Base-by-base conservation (phyloP, 2,888 invertebrate genomes). In the Coelinius sp. region DNA sequence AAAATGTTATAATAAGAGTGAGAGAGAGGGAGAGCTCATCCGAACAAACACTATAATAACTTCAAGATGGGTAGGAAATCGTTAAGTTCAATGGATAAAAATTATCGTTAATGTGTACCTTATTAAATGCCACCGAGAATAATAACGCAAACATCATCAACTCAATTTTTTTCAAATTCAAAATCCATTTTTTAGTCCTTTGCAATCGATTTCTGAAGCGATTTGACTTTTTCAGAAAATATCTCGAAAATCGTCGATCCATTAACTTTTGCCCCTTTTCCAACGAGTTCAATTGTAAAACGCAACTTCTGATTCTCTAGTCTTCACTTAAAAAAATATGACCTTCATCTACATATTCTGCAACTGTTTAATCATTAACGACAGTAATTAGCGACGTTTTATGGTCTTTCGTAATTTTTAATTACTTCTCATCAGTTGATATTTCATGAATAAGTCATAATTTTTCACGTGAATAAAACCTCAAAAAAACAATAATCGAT, bases 41-140 rank as follows among this genome's bases (percentile, higher is more conserved):
- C 38, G 10, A 63, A 38, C 38, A 63, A 63, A 22, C 38, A 63
- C 35, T 8, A 38, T 63, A 59, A 63, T 63, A 38, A 31, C 63
- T 27, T 27, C 14, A 31, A 38, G 35, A 38, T 22, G 63, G 63
- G 12, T 35, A 38, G 63, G 38, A 63, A 63, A 63, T 63, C 35
- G 63, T 38, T 63, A 52, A 52, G 20, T 10, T 52, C 22, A 52
- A 12, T 17, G 12, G 52, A 20, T 22, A 52, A 52, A 22, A 7
- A 52, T 2, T 5, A 52, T 52, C 22, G 52, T 22, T 22, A 22
- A 24, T 8, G 12, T 22, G 12, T 22, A 49, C 22, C 49, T 4
- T 22, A 49, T 49, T 1, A 22, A 49, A 22, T 20, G 22, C 22
- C 52, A 22, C 22, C 8, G 35, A n/a, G 49, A 10, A 20, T 20